Evolutionary conservation across 1,140 invertebrate genomes (phyloP), one percentile per base, ranked within the genome.

Genomic region (Pseudomyrmex gracilis): DNA sequence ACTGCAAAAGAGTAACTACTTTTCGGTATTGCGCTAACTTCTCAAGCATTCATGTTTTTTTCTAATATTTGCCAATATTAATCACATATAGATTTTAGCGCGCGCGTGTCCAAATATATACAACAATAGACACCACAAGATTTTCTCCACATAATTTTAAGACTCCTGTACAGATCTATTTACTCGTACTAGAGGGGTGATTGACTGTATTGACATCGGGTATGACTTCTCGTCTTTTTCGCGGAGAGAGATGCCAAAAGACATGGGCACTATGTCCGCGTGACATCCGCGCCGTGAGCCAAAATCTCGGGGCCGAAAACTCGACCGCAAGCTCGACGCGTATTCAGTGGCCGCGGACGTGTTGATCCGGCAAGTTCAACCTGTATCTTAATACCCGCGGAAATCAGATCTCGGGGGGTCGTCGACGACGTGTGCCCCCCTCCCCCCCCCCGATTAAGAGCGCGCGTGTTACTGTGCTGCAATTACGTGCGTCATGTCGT

Each of bases 401-500:
- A 13, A 10, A 51, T 49, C 58, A 83, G 15, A n/a, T 47, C 22
- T 15, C 57, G 60, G 51, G 70, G 58, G 22, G 64, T 17, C 15
- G 15, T 9, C 20, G 57, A 63, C 61, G 55, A 51, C 85, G 71
- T 66, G 83, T 78, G 61, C 80, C 74, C 80, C 82, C 9, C 71
- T n/a, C 55, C 74, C 53, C 80, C 74, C 80, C 82, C 9, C 66
- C 34, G 49, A 17, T 49, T 20, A 22, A 67, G 24, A 49, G 60
- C 67, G 24, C 12, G 55, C 76, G 68, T 61, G 60, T 51, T 85
- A n/a, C 71, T 5, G 78, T 84, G 71, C 13, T 34, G 24, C 34
- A 34, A 34, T 34, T 49, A 22, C 55, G 17, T 63, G 71, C 60
- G 83, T 78, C 97, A 88, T 89, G 87, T 78, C 88, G 96, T 95